Conservation (phyloP, 2,113 vertebrate genomes). For the Engystomops pustulosus region DNA sequence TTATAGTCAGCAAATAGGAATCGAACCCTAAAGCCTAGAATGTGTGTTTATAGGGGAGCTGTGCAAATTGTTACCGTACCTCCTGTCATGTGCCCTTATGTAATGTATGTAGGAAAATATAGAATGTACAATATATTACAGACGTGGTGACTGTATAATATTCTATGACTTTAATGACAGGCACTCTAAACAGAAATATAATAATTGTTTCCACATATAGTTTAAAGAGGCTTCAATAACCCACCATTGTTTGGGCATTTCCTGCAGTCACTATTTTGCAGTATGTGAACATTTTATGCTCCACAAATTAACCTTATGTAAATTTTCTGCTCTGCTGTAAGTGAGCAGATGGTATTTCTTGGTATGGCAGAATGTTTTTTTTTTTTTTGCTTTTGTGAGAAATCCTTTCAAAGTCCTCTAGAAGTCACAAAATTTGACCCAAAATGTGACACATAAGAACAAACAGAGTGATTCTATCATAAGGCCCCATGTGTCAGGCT, state of each 20-base stretch:
- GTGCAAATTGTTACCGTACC: no score
- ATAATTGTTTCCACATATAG: background rate
- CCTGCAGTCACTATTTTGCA: background rate
- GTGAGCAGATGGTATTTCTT: conserved; percentile 24
- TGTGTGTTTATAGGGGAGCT: no score
- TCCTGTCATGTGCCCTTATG: no score
- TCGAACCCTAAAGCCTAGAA: no score
- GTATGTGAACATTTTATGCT: background rate
- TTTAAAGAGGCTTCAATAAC: background rate
- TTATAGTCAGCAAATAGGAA: background rate
- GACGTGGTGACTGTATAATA: background rate
- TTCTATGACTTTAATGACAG: background rate
- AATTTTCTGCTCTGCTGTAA: background rate
- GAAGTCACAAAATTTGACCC: conserved; percentile 22
- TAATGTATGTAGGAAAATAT: no score
- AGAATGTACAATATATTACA: no score
- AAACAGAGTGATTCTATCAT: conserved; percentile 16
- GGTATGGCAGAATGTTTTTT: conserved; percentile 21
- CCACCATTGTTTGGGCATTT: background rate
- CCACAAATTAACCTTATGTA: background rate
- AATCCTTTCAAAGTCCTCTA: conserved; percentile 3
- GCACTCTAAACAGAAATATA: background rate
- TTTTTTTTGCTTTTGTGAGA: conserved; percentile 23
- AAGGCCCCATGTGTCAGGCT: conserved; percentile 6
- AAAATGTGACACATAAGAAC: background rate